Percentiles rank a stretch among this genome's conserved stretches.
phyloP scores from a whole-genome alignment of 1,140 invertebrate species.

The Papilio xuthus region DNA sequence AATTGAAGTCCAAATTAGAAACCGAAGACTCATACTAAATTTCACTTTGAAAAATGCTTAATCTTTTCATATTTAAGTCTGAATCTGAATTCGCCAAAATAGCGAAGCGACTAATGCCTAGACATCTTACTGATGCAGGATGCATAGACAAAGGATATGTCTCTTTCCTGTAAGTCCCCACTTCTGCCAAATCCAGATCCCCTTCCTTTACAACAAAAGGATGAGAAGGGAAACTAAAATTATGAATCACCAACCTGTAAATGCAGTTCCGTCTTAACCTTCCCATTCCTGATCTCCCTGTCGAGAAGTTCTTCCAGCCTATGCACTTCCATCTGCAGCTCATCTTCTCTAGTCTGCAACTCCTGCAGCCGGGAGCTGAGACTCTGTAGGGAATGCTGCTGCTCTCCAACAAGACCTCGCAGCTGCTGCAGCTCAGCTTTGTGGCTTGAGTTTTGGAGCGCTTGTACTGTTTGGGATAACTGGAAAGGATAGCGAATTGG shows the following conservation, averaged over 20 bases:
- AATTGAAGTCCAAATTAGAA: no score
- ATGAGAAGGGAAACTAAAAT: no score
- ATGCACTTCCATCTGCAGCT: slow-evolving; percentile 68
- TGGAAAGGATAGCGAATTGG: slow-evolving; percentile 43
- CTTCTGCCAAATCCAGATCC: no score
- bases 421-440: slow-evolving; percentile 70
- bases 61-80: no score
- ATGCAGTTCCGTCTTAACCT: slow-evolving; percentile 67
- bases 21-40: no score
- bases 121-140: no score
- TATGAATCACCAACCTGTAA: slow-evolving; percentile 59
- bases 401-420: slow-evolving; percentile 62
- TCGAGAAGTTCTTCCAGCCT: slow-evolving; percentile 70
- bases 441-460: slow-evolving; percentile 60
- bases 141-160: no score
- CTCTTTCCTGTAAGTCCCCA: no score
- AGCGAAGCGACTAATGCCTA: no score
- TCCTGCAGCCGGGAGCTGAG: slow-evolving; percentile 64
- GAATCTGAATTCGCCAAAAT: no score
- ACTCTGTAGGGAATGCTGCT: slow-evolving; percentile 68
- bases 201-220: no score
- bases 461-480: slow-evolving; percentile 63
- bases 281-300: slow-evolving; percentile 54
- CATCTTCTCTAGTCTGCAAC: slow-evolving; percentile 69
- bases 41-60: no score